Percentiles rank a stretch among this genome's conserved stretches.
phyloP scores from a whole-genome alignment of 2,113 vertebrate genomes.

The Orthonyx spaldingii region DNA sequence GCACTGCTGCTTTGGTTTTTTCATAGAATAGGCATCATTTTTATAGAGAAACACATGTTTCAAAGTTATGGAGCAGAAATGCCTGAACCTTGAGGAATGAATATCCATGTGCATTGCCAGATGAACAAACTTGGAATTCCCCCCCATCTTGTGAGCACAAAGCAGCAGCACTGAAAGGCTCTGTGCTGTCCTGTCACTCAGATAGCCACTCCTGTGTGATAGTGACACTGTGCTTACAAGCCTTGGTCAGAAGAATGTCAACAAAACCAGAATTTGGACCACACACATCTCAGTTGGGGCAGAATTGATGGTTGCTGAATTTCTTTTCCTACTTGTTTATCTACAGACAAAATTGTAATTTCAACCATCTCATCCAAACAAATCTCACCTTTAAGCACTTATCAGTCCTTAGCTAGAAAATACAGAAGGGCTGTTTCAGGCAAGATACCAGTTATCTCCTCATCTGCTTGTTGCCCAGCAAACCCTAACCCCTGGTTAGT shows the following conservation, averaged over 20 bases:
- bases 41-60: not conserved
- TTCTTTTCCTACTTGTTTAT: not conserved
- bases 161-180: not conserved
- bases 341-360: not conserved
- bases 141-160: not conserved
- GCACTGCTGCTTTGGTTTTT: not conserved
- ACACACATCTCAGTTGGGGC: not conserved
- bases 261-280: not conserved
- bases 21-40: not conserved
- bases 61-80: not conserved
- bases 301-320: not conserved
- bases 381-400: not conserved
- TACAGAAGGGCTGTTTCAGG: not conserved
- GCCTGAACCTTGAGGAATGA: not conserved
- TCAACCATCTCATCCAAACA: not conserved
- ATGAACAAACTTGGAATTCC: fast-evolving
- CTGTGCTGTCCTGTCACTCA: not conserved
- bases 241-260: not conserved
- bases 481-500: not conserved
- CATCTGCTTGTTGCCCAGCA: not conserved
- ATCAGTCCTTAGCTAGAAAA: not conserved
- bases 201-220: not conserved
- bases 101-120: not conserved
- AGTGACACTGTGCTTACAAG: not conserved
- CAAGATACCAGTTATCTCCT: not conserved